A percentile compares a stretch with the other conserved stretches of the same genome.
Conservation (phyloP, 2,113 vertebrate genomes). For the Bucco capensis region DNA sequence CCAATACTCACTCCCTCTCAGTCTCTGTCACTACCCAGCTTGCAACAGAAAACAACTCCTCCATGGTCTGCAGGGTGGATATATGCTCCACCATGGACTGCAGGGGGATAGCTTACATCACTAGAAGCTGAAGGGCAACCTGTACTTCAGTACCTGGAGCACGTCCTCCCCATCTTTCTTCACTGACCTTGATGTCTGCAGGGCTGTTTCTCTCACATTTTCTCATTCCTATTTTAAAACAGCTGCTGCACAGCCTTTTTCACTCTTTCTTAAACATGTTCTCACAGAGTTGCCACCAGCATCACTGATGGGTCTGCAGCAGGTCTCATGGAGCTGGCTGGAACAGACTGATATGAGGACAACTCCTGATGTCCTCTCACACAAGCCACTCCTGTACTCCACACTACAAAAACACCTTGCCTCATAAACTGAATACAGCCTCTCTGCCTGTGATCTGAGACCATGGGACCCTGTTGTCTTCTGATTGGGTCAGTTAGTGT, state of each 20-base stretch:
- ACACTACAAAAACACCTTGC: not conserved
- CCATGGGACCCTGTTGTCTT: not conserved
- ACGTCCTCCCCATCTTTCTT: not conserved
- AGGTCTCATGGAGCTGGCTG: not conserved
- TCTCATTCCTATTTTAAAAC: not conserved
- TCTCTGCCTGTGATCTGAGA: not conserved
- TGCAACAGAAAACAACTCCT: no score
- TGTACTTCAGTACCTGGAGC: not conserved
- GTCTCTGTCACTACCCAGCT: no score
- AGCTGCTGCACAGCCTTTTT: no score
- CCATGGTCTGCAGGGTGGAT: rapidly evolving
- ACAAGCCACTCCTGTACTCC: rapidly evolving
- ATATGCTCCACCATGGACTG: not conserved
- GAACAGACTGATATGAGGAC: not conserved
- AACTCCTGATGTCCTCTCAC: not conserved
- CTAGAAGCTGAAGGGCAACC: not conserved
- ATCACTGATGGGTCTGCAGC: rapidly evolving
- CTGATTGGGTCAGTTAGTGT: not conserved
- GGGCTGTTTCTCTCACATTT: not conserved
- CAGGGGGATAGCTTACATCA: not conserved
- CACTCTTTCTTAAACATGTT: not conserved
- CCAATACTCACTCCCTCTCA: no score
- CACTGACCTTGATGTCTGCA: not conserved
- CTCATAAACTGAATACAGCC: not conserved
- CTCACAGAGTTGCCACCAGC: not conserved